phyloP scores from a whole-genome alignment of 2,888 invertebrate species.

The Antheraea assamensis region DNA sequence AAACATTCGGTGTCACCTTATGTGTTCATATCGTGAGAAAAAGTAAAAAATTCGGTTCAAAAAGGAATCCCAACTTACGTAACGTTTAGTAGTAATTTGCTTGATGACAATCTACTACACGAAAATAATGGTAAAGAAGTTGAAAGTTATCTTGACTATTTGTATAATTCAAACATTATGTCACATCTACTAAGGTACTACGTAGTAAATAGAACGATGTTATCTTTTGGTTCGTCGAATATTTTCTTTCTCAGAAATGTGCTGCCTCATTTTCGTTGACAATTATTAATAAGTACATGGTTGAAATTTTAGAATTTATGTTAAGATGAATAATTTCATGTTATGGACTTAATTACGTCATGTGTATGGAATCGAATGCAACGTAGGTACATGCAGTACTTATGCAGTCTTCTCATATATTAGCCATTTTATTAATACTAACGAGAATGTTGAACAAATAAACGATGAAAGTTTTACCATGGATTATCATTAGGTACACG shows the following conservation, averaged over 20 bases:
- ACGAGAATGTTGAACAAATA: neutral
- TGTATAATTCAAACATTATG: slow-evolving; percentile 11
- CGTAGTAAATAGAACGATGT: neutral
- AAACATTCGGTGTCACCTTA: too few species aligned
- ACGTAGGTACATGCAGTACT: neutral
- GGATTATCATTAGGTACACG: neutral
- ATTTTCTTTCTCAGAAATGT: neutral
- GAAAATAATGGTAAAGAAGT: neutral
- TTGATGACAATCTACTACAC: neutral
- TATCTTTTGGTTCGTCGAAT: slow-evolving; percentile 3
- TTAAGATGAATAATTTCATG: too few species aligned
- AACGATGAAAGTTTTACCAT: neutral
- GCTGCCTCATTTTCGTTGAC: slow-evolving; percentile 5
- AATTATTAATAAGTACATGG: neutral
- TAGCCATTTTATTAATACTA: neutral
- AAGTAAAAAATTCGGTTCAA: neutral
- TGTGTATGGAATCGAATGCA: neutral
- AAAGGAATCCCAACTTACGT: neutral
- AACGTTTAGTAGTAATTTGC: neutral
- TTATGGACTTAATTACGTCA: neutral
- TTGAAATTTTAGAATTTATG: too few species aligned
- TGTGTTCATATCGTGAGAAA: too few species aligned
- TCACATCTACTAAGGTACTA: neutral
- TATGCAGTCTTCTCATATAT: neutral
- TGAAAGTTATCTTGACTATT: slow-evolving; percentile 25